Conservation (phyloP, 2,888 invertebrate species). For the Penaeus monodon region DNA sequence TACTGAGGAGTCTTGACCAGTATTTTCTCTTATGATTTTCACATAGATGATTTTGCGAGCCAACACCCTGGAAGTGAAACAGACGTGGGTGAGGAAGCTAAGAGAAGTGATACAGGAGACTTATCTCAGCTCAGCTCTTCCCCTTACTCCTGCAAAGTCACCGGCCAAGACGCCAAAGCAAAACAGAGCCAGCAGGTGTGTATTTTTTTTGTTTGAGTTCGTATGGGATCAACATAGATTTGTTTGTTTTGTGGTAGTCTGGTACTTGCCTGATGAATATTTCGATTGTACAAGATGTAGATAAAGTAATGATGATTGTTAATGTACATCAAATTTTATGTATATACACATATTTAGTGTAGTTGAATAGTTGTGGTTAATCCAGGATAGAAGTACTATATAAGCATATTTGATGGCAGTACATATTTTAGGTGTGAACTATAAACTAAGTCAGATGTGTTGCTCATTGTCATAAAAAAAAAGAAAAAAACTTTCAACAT, state of each 20-base stretch:
- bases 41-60: slow-evolving; percentile 74
- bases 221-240: neutral
- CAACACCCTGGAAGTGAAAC: slow-evolving; percentile 90
- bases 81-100: slow-evolving; percentile 94
- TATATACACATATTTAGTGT: too few species aligned
- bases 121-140: slow-evolving; percentile 88
- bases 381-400: too few species aligned
- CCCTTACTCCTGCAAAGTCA: slow-evolving; percentile 69
- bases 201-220: neutral
- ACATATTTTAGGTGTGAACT: too few species aligned
- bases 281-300: too few species aligned
- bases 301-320: too few species aligned
- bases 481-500: neutral
- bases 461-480: too few species aligned
- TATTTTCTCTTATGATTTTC: slow-evolving; percentile 34
- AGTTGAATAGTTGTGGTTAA: too few species aligned
- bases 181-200: slow-evolving; percentile 55
- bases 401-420: too few species aligned
- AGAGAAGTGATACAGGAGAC: slow-evolving; percentile 96
- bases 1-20: neutral
- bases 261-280: neutral
- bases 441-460: too few species aligned
- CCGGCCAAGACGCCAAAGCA: slow-evolving; percentile 60
- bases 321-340: too few species aligned
- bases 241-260: slow-evolving; percentile 15